Evolutionary conservation across 2,797 vertebrate species (phyloP), one percentile per base, ranked within the genome.

Genomic region (Pangasius macronema): DNA sequence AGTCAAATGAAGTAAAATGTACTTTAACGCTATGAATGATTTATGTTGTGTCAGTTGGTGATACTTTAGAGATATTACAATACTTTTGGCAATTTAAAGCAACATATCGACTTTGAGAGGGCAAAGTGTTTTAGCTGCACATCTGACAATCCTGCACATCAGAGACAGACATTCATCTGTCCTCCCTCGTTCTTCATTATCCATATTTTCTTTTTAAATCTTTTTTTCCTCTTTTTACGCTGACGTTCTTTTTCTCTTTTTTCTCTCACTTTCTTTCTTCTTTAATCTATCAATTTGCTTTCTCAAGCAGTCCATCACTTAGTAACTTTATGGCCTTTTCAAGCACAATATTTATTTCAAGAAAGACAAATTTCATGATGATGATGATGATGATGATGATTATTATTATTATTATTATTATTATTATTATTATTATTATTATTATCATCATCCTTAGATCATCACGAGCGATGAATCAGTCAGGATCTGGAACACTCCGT

Each of bases 381-480:
- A 57, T 72, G 5, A 36, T 57, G 3, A 59, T 82, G 6, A 49
- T 83, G 27, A 63, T 22, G n/a, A n/a, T n/a, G n/a, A 63, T 68
- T 2, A 22, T 36, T 14, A 49, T 55, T 9, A 73, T 67, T 65
- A 63, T 68, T 2, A 22, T 36, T 14, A 49, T 55, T 9, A 73
- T 67, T n/a, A 63, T 68, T 2, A 22, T 36, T 14, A 49, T 55
- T 9, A 73, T 67, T n/a, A 63, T 68, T 2, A 22, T 36, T 14
- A 49, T 55, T 9, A 73, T 67, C 10, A 67, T 59, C 53, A 11
- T 72, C 49, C 5, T 53, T 10, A 94, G 93, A 76, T 91, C 89
- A 0, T 90, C 91, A 5, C 91, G 92, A 68, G 77, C 83, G 4
- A 36, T 85, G 9, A 92, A 89, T 53, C 42, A 76, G 1, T 93